Conservation (phyloP, 2,797 vertebrate genomes). For the Sparus aurata region DNA sequence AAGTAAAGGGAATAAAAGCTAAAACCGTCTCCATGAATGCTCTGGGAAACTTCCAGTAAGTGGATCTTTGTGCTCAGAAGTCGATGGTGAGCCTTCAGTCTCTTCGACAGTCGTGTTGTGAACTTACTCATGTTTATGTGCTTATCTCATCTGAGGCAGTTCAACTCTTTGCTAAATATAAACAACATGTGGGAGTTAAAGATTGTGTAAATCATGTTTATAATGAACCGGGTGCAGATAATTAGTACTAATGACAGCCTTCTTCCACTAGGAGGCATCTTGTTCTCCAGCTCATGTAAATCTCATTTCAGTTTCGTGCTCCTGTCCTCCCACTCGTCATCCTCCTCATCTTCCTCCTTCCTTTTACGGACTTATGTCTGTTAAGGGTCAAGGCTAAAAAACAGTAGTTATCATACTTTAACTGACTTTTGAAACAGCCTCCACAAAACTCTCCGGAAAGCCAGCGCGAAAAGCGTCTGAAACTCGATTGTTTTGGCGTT, state of each 20-base stretch:
- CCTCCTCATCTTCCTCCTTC: slow-evolving; percentile 20
- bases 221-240: not conserved
- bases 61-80: not conserved
- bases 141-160: not conserved
- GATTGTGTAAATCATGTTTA: not conserved
- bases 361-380: slow-evolving; percentile 61
- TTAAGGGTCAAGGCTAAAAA: slow-evolving; percentile 28
- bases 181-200: not conserved
- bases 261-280: slow-evolving; percentile 45
- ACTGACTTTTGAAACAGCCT: not conserved
- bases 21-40: not conserved
- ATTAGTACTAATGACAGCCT: slow-evolving; percentile 19
- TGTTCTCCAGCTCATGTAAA: slow-evolving; percentile 39
- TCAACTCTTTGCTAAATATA: not conserved
- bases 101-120: not conserved
- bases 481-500: not conserved
- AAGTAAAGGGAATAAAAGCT: not conserved
- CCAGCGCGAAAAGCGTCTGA: not conserved
- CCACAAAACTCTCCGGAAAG: not conserved
- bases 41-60: not conserved
- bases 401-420: slow-evolving; percentile 37
- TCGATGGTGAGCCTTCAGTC: not conserved
- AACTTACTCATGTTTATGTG: not conserved
- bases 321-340: slow-evolving; percentile 25
- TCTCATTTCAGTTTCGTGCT: slow-evolving; percentile 54